Conservation (phyloP, 2,888 invertebrate genomes). For the Agrotis segetum region DNA sequence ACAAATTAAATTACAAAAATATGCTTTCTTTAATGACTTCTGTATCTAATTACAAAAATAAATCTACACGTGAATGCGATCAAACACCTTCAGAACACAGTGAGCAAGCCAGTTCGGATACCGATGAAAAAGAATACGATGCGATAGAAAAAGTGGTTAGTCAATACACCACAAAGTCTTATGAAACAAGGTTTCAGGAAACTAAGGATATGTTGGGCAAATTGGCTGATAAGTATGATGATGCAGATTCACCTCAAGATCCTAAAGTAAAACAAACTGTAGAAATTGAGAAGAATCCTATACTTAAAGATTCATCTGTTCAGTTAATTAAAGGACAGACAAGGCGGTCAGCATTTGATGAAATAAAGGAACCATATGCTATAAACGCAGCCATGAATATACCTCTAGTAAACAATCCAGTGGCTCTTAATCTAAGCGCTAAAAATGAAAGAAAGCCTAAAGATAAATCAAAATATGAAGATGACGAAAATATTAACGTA, state of each 20-base stretch:
- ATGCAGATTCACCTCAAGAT: slow-evolving; percentile 61
- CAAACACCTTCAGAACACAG: slow-evolving; percentile 48
- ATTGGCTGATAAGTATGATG: slow-evolving; percentile 82
- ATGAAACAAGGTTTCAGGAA: slow-evolving; percentile 85
- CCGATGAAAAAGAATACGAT: slow-evolving; percentile 79
- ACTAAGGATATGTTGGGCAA: slow-evolving; percentile 84
- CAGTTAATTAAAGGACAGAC: slow-evolving; percentile 75
- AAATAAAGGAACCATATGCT: slow-evolving; percentile 80
- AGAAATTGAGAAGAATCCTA: slow-evolving; percentile 69
- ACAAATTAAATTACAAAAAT: slow-evolving; percentile 81
- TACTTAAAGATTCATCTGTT: slow-evolving; percentile 80
- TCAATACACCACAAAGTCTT: slow-evolving; percentile 84
- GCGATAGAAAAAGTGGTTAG: slow-evolving; percentile 84
- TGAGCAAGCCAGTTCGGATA: slow-evolving; percentile 64
- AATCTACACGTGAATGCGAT: slow-evolving; percentile 52
- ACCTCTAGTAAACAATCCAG: slow-evolving; percentile 78
- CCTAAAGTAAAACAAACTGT: slow-evolving; percentile 43
- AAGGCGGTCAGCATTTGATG: slow-evolving; percentile 75
- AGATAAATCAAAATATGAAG: slow-evolving; percentile 45
- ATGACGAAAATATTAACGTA: slow-evolving; percentile 60
- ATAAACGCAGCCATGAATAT: slow-evolving; percentile 84
- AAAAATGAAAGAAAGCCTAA: slow-evolving; percentile 58
- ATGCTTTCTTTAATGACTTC: slow-evolving; percentile 81
- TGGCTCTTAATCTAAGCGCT: slow-evolving; percentile 71
- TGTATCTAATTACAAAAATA: slow-evolving; percentile 72